Evolutionary conservation across 1,140 invertebrate genomes (phyloP), one percentile per base, ranked within the genome.

Genomic region (Drosophila kanapiae): DNA sequence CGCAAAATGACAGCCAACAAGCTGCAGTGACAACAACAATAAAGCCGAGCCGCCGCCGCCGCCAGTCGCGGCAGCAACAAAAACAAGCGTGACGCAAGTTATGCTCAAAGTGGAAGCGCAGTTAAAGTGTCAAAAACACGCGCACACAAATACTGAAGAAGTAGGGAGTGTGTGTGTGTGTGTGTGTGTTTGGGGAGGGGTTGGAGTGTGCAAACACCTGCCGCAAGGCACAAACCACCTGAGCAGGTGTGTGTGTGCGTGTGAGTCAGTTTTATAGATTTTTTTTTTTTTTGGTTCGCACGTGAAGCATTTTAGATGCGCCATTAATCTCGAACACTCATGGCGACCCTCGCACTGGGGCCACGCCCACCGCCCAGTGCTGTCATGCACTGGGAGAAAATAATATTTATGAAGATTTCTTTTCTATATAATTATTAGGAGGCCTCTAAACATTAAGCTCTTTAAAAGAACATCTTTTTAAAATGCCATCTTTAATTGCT

Each of bases 101-200:
- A 84, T 62, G 62, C 68, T 72, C 69, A 58, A 75, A 72, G 72
- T 86, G 65, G 58, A 60, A 80, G 80, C 63, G 75, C 60, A 85
- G 81, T 90, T 85, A 90, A 90, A 80, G 85, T 90, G 85, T 90
- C 85, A 90, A 79, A 90, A 90, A 71, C 84, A 87, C 68, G 57
- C 82, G 57, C 78, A 64, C 60, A 70, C 58, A 54, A 71, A 74
- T 61, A 48, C 49, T 31, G 16, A 74, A 65, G 47, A 18, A 57
- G n/a, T n/a, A n/a, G 29, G 35, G 29, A 33, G 42, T 18, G 18
- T 43, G 51, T 33, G 38, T 49, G 47, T 37, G n/a, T 6, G 6
- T 35, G 16, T 5, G 43, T 10, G 43, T 10, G 1, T 14, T 8
- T 16, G 4, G 37, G 14, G 16, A 45, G 27, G 7, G 63, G 48